Evolutionary conservation across 2,888 invertebrate genomes (phyloP).

Genomic region (Chrysopilus asiliformis): DNA sequence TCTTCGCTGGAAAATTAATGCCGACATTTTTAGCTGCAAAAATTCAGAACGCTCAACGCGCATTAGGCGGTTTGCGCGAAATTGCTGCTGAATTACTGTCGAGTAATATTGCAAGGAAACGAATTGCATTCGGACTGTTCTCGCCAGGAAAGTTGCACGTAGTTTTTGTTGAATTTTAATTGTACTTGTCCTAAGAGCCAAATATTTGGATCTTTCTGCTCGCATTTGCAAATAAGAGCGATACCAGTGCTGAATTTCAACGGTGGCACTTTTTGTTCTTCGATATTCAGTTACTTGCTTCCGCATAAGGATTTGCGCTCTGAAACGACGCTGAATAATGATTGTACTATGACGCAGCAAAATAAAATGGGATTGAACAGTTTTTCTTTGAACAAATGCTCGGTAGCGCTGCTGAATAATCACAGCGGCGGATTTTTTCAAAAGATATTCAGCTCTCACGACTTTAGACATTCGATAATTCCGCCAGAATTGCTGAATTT

Average conservation of each 20-base stretch:
- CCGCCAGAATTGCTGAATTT: conserved; percentile 27
- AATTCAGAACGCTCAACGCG: conserved; percentile 2
- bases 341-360: background rate
- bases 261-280: background rate
- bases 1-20: conserved; percentile 2
- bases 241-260: background rate
- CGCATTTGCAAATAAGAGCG: background rate
- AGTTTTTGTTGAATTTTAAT: conserved; percentile 19
- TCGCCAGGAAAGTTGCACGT: conserved; percentile 19
- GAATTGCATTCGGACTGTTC: conserved; percentile 14
- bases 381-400: too few species aligned
- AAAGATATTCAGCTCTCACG: conserved; percentile 22
- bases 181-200: conserved; percentile 14
- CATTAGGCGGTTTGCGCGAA: conserved; percentile 17
- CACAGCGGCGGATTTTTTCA: conserved; percentile 22
- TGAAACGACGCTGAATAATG: background rate
- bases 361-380: background rate
- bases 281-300: background rate
- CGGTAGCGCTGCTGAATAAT: conserved; percentile 23
- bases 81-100: conserved; percentile 19
- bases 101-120: conserved; percentile 16
- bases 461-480: conserved; percentile 24
- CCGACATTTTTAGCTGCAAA: conserved; percentile 1
- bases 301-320: background rate
- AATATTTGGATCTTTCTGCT: conserved; percentile 14